These are phyloP conservation scores for Lycocerus yunnanus DNA, from an alignment of 2,888 invertebrate genomes.

Conservation along the genomic window DNA sequence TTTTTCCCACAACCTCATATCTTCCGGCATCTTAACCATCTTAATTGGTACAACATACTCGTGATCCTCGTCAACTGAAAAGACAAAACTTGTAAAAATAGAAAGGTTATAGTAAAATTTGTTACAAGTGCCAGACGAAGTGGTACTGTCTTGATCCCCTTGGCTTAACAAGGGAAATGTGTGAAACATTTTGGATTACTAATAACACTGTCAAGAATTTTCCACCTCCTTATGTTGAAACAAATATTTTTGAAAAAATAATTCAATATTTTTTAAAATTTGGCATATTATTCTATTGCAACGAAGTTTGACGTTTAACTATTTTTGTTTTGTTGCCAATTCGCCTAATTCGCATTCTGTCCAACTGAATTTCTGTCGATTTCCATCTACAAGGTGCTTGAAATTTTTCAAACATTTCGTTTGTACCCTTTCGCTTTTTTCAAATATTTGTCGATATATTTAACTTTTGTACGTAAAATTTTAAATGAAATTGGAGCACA, in stretches of 20 bases:
- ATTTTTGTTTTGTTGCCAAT: background rate
- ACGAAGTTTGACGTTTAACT: background rate
- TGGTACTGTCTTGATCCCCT: background rate
- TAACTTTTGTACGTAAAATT: too few species aligned
- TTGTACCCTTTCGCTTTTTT: too few species aligned
- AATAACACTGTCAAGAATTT: background rate
- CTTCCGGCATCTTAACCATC: conserved; percentile 66
- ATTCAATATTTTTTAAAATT: background rate
- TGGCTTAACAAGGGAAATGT: background rate
- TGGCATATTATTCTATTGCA: background rate
- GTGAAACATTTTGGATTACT: conserved; percentile 5
- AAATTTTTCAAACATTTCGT: too few species aligned
- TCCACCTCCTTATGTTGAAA: background rate
- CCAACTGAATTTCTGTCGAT: background rate
- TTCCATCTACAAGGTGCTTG: too few species aligned
- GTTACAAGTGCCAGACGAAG: conserved; percentile 4
- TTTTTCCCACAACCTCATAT: conserved; percentile 81
- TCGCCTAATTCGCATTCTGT: background rate
- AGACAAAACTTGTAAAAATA: background rate
- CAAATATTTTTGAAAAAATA: background rate
- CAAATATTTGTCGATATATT: too few species aligned
- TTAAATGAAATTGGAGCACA: too few species aligned
- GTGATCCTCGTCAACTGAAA: conserved; percentile 60
- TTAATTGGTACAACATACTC: conserved; percentile 68
- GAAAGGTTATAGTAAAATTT: background rate